phyloP scores from a whole-genome alignment of 2,113 vertebrate species.

The Phalacrocorax brasilianus region DNA sequence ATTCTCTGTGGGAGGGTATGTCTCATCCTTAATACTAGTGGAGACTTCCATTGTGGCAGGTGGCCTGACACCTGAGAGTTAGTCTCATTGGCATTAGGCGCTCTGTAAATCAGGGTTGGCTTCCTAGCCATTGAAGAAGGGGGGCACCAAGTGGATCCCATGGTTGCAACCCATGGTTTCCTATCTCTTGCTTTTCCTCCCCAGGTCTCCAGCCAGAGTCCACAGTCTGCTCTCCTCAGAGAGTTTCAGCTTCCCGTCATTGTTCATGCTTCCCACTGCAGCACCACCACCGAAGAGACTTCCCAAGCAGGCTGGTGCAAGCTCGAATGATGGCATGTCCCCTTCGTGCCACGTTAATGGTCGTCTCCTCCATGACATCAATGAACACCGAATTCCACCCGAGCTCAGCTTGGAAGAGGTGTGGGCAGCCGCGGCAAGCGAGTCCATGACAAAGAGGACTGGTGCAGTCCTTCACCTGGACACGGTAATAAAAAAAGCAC shows the following conservation, averaged over 20 bases:
- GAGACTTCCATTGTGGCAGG: neutral
- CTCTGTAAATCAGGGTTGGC: neutral
- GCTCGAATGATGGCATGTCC: neutral
- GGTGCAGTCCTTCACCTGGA: neutral
- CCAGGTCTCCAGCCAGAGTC: conserved; percentile 4
- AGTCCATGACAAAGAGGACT: neutral
- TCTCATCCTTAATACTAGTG: neutral
- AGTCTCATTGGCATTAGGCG: neutral
- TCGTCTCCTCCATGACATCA: neutral
- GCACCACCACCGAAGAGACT: neutral
- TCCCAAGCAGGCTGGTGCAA: neutral
- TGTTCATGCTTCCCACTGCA: neutral
- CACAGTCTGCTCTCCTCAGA: neutral
- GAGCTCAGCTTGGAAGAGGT: neutral
- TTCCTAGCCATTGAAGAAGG: neutral
- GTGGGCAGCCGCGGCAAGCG: neutral
- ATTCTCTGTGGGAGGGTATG: neutral
- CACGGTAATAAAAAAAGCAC: neutral
- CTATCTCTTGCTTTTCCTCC: neutral
- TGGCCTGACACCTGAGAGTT: neutral
- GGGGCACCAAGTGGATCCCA: neutral
- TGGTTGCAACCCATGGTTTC: neutral
- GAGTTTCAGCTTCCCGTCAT: neutral
- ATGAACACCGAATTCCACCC: neutral
- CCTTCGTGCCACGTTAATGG: neutral